Conservation (phyloP, 2,113 vertebrate species). For the Symphodus melops region DNA sequence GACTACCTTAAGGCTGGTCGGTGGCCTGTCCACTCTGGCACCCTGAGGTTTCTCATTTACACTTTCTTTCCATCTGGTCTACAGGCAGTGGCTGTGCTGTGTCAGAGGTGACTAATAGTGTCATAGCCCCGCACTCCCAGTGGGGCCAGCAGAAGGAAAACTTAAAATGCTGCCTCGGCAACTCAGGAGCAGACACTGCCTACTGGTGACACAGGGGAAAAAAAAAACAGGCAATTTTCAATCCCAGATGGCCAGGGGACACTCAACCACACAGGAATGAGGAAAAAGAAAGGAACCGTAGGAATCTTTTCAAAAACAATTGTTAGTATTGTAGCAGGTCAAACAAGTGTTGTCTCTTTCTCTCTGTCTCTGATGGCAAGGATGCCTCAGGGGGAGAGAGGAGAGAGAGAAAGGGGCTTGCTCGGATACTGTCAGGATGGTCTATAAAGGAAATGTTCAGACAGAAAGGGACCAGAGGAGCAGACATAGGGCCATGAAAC, state of each 20-base stretch:
- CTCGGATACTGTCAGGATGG: constrained; percentile 58
- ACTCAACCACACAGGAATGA: constrained; percentile 35
- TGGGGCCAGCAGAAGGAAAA: constrained; percentile 47
- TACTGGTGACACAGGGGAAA: constrained; percentile 23
- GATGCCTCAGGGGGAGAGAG: constrained; percentile 52
- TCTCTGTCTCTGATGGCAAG: constrained; percentile 55
- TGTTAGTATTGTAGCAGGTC: constrained; percentile 62
- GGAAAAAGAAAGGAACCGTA: constrained; percentile 36
- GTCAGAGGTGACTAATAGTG: constrained; percentile 79
- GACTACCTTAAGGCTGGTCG: constrained; percentile 42
- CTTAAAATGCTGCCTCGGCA: constrained; percentile 70
- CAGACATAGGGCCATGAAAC: constrained; percentile 48
- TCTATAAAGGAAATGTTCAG: constrained; percentile 62
- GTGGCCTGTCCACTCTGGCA: constrained; percentile 32
- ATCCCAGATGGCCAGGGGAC: constrained; percentile 47
- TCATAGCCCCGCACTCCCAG: constrained; percentile 53
- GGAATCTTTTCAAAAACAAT: constrained; percentile 52
- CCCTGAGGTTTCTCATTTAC: constrained; percentile 61
- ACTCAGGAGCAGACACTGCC: constrained; percentile 46
- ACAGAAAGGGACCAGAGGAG: constrained; percentile 55
- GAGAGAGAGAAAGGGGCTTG: constrained; percentile 35
- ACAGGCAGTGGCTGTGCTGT: constrained; percentile 63
- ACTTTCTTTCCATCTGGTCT: constrained; percentile 68
- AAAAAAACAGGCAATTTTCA: constrained; percentile 59
- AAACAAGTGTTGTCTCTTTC: constrained; percentile 57